These are phyloP conservation scores for Chinchilla lanigera DNA, from an alignment of 2,113 vertebrate genomes.

Conservation along the genomic window DNA sequence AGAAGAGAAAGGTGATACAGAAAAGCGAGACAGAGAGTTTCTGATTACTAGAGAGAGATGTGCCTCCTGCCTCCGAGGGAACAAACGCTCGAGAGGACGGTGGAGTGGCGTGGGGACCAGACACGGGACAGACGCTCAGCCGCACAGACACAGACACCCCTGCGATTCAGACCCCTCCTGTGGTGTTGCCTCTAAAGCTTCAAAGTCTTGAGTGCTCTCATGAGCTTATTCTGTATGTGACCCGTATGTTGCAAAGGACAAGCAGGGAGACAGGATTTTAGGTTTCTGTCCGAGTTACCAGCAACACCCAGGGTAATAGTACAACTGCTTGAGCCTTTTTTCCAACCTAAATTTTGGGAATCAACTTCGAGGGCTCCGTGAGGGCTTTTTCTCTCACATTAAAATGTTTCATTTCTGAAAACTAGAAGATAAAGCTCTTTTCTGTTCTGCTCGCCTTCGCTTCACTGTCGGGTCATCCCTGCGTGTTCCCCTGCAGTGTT, in stretches of 20 bases:
- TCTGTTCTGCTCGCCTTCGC: background rate
- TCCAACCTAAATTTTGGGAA: background rate
- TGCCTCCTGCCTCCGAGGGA: background rate
- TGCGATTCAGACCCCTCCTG: background rate
- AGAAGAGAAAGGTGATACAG: background rate
- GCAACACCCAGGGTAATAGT: too few relatives aligned
- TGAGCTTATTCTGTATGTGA: background rate
- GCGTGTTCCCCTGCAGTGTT: constrained; percentile 88
- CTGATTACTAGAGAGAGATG: background rate
- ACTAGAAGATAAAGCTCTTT: background rate
- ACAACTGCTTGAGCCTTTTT: background rate
- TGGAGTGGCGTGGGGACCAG: background rate
- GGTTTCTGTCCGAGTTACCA: background rate
- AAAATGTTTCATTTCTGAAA: background rate
- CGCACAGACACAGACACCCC: background rate
- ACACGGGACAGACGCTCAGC: background rate
- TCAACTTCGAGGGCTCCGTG: background rate
- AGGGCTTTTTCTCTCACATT: constrained; percentile 8
- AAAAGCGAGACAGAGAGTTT: background rate
- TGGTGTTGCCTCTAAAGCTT: background rate
- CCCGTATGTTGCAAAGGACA: background rate
- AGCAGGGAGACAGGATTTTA: background rate
- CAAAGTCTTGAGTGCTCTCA: background rate
- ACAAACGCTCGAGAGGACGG: background rate
- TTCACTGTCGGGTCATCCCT: background rate